Conservation (phyloP, 2,888 invertebrate species). For the Conops quadrifasciatus region DNA sequence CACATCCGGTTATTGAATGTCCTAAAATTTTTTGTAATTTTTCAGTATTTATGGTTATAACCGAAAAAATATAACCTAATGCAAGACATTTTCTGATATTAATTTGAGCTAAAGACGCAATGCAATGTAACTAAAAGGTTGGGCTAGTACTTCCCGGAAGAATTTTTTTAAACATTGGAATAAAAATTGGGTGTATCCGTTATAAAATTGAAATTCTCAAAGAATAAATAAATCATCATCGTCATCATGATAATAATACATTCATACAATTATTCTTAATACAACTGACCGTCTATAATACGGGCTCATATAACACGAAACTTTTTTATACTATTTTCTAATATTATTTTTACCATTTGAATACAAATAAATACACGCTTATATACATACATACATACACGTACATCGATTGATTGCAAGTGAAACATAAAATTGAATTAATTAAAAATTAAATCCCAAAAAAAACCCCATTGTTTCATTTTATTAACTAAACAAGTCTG, state of each 20-base stretch:
- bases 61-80: too few species aligned
- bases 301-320: not conserved
- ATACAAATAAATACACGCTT: not conserved
- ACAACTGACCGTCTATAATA: not conserved
- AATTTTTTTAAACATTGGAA: too few species aligned
- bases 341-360: constrained; percentile 1
- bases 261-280: not conserved
- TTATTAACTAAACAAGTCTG: not conserved
- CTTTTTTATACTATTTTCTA: not conserved
- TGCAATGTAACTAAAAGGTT: too few species aligned
- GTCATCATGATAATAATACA: constrained; percentile 1
- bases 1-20: too few species aligned
- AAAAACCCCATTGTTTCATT: constrained; percentile 24
- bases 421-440: constrained; percentile 15
- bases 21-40: too few species aligned
- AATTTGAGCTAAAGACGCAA: too few species aligned
- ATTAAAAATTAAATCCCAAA: constrained; percentile 13
- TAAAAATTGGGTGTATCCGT: too few species aligned
- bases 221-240: constrained; percentile 3
- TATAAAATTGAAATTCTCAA: not conserved
- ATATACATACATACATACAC: constrained; percentile 4
- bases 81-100: too few species aligned
- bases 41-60: too few species aligned
- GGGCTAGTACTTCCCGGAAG: too few species aligned
- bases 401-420: constrained; percentile 12